These are phyloP conservation scores for Notarius quadriscutis DNA, from an alignment of 2,113 vertebrate species.

Conservation along the genomic window DNA sequence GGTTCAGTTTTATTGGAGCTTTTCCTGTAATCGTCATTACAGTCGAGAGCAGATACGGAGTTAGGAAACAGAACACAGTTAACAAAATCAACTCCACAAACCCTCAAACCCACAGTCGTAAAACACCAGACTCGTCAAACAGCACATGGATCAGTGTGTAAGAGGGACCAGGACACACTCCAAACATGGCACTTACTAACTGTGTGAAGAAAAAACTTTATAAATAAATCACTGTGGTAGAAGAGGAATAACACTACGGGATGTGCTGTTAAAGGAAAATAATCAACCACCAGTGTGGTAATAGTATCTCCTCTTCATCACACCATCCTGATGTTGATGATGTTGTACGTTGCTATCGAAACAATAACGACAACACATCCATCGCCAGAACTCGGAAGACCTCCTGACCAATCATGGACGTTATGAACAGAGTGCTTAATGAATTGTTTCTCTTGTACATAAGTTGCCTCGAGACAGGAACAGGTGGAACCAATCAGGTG, in stretches of 20 bases:
- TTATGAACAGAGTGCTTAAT: neutral
- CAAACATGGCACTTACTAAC: neutral
- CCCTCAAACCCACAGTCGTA: neutral
- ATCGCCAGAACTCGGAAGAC: neutral
- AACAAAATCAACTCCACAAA: neutral
- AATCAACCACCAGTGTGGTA: neutral
- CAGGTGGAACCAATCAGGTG: neutral
- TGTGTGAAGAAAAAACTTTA: no score
- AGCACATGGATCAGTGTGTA: no score
- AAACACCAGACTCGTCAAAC: no score
- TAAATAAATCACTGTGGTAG: neutral
- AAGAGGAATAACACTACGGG: neutral
- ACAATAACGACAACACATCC: no score
- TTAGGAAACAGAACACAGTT: neutral
- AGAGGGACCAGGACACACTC: neutral
- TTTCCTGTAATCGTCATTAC: neutral
- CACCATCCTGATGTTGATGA: no score
- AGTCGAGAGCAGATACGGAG: neutral
- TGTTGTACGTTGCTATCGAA: neutral
- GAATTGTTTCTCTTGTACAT: neutral
- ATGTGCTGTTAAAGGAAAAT: neutral
- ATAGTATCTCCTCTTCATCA: neutral
- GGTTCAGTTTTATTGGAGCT: neutral
- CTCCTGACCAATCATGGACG: neutral
- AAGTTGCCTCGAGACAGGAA: neutral